Evolutionary conservation across 2,888 invertebrate genomes (phyloP).

Genomic region (Drosophila limbata): DNA sequence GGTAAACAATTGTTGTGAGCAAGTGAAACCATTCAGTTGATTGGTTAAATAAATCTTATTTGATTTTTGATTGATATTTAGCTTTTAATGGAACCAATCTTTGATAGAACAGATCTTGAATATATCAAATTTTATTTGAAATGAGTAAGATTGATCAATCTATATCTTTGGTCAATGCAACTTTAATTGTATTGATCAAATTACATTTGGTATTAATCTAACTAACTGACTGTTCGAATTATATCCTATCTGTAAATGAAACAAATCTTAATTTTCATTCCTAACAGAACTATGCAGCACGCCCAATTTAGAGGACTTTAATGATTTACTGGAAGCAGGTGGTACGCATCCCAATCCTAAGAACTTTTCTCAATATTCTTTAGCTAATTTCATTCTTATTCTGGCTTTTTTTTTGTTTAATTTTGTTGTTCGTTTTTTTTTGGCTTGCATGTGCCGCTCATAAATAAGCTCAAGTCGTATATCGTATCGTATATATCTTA

Average conservation of each 20-base stretch:
- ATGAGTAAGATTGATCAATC: not conserved
- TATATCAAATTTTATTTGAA: too few species aligned
- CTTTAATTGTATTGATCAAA: not conserved
- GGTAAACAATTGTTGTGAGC: conserved; percentile 14
- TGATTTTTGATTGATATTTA: too few species aligned
- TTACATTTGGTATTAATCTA: not conserved
- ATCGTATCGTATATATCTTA: conserved; percentile 31
- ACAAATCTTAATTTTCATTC: conserved; percentile 21
- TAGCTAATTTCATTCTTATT: conserved; percentile 14
- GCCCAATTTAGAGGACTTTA: conserved; percentile 86
- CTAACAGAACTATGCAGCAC: conserved; percentile 82
- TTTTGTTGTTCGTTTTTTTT: conserved; percentile 17
- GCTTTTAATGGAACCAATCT: too few species aligned
- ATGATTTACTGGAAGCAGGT: conserved; percentile 85
- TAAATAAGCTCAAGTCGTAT: conserved; percentile 53
- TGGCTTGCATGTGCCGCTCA: conserved; percentile 58
- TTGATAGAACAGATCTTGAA: too few species aligned
- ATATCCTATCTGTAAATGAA: conserved; percentile 8
- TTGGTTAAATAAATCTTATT: not conserved
- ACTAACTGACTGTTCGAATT: not conserved
- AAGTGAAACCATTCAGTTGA: conserved; percentile 2
- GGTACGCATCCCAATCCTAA: conserved; percentile 83
- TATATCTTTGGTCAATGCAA: not conserved
- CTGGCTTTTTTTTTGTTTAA: conserved; percentile 15
- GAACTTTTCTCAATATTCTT: conserved; percentile 23